Percentiles rank a stretch among this genome's conserved stretches.
Evolutionary conservation across 2,888 invertebrate species (phyloP).

Genomic region (Tipula lateralis): DNA sequence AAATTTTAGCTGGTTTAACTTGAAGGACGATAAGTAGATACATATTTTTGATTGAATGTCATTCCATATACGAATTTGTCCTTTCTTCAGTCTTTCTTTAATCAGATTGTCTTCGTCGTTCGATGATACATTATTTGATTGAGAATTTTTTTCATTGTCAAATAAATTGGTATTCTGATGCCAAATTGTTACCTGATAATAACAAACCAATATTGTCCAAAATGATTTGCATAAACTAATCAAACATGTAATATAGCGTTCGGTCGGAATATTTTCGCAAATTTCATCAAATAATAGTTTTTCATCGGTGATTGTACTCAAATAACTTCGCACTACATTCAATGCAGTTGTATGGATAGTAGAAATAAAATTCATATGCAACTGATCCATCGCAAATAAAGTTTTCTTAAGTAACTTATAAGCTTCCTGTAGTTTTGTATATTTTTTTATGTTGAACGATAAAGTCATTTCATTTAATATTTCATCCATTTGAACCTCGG

Average conservation of each 20-base stretch:
- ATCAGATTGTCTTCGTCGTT: conserved; percentile 72
- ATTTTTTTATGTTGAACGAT: conserved; percentile 72
- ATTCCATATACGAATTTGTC: conserved; percentile 82
- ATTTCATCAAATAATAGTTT: conserved; percentile 74
- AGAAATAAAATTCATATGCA: conserved; percentile 92
- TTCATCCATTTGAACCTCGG: conserved; percentile 85
- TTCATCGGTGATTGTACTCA: conserved; percentile 44
- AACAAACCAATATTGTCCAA: conserved; percentile 73
- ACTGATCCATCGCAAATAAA: conserved; percentile 83
- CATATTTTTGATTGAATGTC: conserved; percentile 91
- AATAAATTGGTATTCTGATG: conserved; percentile 48
- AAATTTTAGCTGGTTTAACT: conserved; percentile 81
- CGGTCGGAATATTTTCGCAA: conserved; percentile 54
- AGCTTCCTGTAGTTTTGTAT: conserved; percentile 78
- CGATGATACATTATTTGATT: conserved; percentile 46
- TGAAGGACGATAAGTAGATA: conserved; percentile 70
- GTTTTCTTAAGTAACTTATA: conserved; percentile 87
- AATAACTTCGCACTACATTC: conserved; percentile 42
- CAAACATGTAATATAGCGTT: conserved; percentile 60
- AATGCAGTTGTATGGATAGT: conserved; percentile 73
- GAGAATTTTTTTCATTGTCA: conserved; percentile 33
- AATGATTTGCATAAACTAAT: conserved; percentile 81
- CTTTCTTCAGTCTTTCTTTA: conserved; percentile 82
- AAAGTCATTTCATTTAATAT: conserved; percentile 67
- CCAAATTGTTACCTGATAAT: conserved; percentile 56